A percentile compares a stretch with the other conserved stretches of the same genome.
phyloP scores from a whole-genome alignment of 2,113 vertebrate genomes.

The Ornithorhynchus anatinus region DNA sequence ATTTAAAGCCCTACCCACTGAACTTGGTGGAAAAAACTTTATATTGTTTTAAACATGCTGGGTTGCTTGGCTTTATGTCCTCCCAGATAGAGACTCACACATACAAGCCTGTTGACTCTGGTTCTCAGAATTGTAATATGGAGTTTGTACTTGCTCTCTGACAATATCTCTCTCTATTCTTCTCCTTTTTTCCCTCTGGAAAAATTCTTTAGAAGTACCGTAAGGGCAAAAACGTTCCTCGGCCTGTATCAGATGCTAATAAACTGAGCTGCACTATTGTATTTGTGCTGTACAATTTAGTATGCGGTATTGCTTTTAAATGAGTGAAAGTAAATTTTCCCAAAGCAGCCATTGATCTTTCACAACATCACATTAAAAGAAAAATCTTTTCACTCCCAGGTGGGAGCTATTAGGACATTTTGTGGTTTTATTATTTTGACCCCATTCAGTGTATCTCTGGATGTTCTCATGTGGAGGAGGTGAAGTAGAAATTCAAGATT shows the following conservation, averaged over 20 bases:
- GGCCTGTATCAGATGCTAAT: background rate
- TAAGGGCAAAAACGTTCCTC: background rate
- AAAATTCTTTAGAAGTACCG: background rate
- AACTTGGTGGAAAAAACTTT: background rate
- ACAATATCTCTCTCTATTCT: slow-evolving; percentile 13
- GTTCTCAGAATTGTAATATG: background rate
- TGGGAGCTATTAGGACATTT: background rate
- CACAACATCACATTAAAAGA: background rate
- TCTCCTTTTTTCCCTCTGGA: background rate
- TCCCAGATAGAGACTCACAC: background rate
- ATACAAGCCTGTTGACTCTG: background rate
- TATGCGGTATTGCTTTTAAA: background rate
- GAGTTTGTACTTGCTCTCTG: background rate
- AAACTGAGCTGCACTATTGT: background rate
- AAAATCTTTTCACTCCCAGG: background rate
- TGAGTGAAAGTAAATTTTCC: background rate
- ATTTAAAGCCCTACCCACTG: background rate
- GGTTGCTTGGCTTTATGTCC: background rate
- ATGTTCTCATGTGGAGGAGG: background rate
- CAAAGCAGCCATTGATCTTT: background rate
- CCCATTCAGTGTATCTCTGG: background rate
- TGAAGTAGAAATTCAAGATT: background rate
- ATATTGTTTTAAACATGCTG: background rate
- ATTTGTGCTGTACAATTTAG: background rate
- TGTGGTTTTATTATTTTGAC: background rate